phyloP scores from a whole-genome alignment of 2,888 invertebrate genomes.

The Eupithecia vulgata region DNA sequence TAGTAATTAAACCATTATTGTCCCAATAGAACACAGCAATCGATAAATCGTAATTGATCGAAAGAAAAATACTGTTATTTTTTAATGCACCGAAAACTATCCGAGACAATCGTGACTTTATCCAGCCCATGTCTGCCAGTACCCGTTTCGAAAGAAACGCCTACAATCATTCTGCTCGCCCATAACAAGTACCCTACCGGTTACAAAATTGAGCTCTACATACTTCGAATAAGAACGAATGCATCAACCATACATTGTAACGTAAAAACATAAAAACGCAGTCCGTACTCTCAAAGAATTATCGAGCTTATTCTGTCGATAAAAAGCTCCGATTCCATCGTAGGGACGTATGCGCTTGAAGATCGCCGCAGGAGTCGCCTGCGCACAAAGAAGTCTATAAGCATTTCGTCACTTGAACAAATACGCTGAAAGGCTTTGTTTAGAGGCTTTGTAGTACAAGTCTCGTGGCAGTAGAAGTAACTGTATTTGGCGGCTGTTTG shows the following conservation, averaged over 20 bases:
- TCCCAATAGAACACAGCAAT: slow-evolving; percentile 40
- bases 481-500: slow-evolving; percentile 69
- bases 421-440: slow-evolving; percentile 72
- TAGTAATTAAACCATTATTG: background rate
- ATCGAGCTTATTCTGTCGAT: slow-evolving; percentile 47
- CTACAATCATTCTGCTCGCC: slow-evolving; percentile 66
- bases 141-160: slow-evolving; percentile 71
- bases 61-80: slow-evolving; percentile 49
- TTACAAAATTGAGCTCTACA: slow-evolving; percentile 52
- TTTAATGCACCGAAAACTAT: slow-evolving; percentile 47
- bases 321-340: slow-evolving; percentile 52
- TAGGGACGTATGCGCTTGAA: slow-evolving; percentile 41
- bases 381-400: slow-evolving; percentile 67
- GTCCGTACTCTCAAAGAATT: slow-evolving; percentile 46
- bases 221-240: slow-evolving; percentile 39
- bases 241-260: slow-evolving; percentile 25
- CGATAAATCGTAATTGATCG: slow-evolving; percentile 39
- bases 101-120: slow-evolving; percentile 65
- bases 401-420: slow-evolving; percentile 72
- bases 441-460: slow-evolving; percentile 56
- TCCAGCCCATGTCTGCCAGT: slow-evolving; percentile 44
- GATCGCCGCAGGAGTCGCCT: slow-evolving; percentile 61
- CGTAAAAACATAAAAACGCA: slow-evolving; percentile 51
- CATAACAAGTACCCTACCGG: slow-evolving; percentile 47
- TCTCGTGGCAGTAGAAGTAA: slow-evolving; percentile 49